Evolutionary conservation across 2,888 invertebrate genomes (phyloP).

Genomic region (Drosophila mercatorum): DNA sequence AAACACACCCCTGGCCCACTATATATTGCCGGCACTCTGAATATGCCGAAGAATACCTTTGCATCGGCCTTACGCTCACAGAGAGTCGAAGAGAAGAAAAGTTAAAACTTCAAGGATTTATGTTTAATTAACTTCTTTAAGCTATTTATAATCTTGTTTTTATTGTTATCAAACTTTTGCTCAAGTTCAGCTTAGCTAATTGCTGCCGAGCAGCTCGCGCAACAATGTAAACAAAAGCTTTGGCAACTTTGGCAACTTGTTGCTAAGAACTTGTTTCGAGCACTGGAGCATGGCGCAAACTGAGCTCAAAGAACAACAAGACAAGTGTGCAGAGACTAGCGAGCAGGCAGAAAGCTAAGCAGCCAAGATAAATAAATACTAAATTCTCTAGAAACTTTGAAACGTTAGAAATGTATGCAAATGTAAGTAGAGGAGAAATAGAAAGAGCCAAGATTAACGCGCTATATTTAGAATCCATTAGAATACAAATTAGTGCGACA

Average conservation of each 20-base stretch:
- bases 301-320: constrained; percentile 17
- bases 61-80: too few relatives aligned
- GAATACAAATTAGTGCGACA: not conserved
- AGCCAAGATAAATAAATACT: not conserved
- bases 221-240: constrained; percentile 48
- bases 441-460: not conserved
- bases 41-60: too few relatives aligned
- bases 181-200: constrained; percentile 12
- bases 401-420: constrained; percentile 4
- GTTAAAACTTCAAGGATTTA: not conserved
- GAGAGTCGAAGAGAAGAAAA: too few relatives aligned
- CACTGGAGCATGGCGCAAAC: constrained; percentile 17
- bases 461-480: not conserved
- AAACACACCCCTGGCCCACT: not conserved
- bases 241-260: constrained; percentile 55
- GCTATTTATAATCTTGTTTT: not conserved
- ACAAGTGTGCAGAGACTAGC: not conserved
- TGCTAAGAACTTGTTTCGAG: constrained; percentile 41
- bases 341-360: not conserved
- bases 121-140: not conserved
- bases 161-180: constrained; percentile 7
- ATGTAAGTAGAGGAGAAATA: not conserved
- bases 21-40: not conserved
- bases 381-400: not conserved
- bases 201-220: constrained; percentile 17